These are phyloP conservation scores for Cichlasoma orientale DNA, from an alignment of 2,797 vertebrate genomes.

Conservation along the genomic window DNA sequence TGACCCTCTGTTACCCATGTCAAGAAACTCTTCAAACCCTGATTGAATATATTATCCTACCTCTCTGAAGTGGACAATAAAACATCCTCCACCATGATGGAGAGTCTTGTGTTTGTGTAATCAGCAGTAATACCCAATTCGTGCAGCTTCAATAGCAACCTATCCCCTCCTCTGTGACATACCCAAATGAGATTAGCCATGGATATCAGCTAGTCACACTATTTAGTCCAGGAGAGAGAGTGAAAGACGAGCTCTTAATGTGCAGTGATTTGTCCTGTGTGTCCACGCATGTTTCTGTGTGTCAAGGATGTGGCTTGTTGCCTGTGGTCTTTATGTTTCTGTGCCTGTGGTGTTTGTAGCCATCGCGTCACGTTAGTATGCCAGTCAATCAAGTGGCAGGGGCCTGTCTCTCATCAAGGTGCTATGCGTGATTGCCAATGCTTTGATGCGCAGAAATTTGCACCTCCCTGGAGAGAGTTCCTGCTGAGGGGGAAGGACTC, in stretches of 20 bases:
- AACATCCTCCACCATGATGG: constrained; percentile 31
- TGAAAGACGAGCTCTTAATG: constrained; percentile 62
- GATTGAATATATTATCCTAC: constrained; percentile 49
- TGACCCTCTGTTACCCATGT: constrained; percentile 48
- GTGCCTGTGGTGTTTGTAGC: constrained; percentile 60
- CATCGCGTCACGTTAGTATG: constrained; percentile 73
- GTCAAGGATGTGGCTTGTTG: constrained; percentile 40
- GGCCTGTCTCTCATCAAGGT: constrained; percentile 79
- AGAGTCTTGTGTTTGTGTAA: constrained; percentile 54
- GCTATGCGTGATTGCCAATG: constrained; percentile 76
- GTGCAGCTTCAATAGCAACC: constrained; percentile 50
- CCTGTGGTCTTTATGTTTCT: constrained; percentile 60
- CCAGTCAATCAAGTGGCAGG: constrained; percentile 78
- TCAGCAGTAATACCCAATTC: constrained; percentile 47
- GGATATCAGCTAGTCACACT: constrained; percentile 66
- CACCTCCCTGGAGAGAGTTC: constrained; percentile 65
- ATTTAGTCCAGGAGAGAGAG: constrained; percentile 29
- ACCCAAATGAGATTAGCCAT: constrained; percentile 66
- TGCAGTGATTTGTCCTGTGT: constrained; percentile 65
- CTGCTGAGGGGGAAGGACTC: constrained; percentile 68
- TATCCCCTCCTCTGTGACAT: constrained; percentile 53
- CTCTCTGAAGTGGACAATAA: constrained; percentile 55
- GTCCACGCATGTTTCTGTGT: constrained; percentile 59
- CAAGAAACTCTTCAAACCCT: constrained; percentile 43
- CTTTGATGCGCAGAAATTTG: constrained; percentile 72